Evolutionary conservation across 2,113 vertebrate species (phyloP).

Genomic region (Hiodon alosoides): DNA sequence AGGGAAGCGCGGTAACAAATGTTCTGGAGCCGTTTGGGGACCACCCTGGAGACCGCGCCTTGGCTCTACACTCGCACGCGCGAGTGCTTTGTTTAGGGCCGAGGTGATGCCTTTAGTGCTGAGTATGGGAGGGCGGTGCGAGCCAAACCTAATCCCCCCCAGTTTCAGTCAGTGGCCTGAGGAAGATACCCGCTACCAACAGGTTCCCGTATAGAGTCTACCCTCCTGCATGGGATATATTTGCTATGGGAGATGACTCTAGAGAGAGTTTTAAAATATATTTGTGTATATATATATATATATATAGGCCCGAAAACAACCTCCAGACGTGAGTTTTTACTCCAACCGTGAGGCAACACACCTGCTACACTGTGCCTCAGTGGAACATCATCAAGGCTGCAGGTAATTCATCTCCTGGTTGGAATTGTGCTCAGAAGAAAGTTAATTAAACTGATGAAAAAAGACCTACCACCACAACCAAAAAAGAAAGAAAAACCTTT

Average conservation of each 20-base stretch:
- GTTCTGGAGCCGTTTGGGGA: too few species aligned
- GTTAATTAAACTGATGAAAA: constrained; percentile 55
- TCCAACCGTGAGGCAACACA: constrained; percentile 37
- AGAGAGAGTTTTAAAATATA: too few species aligned
- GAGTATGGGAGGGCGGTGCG: too few species aligned
- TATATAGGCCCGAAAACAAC: constrained; percentile 39
- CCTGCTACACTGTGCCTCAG: constrained; percentile 35
- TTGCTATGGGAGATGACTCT: too few species aligned
- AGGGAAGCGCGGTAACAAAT: background rate
- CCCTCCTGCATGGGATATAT: too few species aligned
- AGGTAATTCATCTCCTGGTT: constrained; percentile 55
- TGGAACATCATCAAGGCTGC: constrained; percentile 50
- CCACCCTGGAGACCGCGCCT: background rate
- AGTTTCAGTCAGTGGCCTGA: too few species aligned
- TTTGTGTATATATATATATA: too few species aligned
- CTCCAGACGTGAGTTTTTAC: constrained; percentile 41
- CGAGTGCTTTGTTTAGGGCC: too few species aligned
- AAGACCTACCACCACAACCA: constrained; percentile 52
- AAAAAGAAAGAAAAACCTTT: constrained; percentile 46
- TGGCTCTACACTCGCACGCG: background rate
- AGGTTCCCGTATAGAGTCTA: too few species aligned
- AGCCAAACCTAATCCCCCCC: too few species aligned
- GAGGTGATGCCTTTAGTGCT: too few species aligned
- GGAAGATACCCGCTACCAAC: too few species aligned
- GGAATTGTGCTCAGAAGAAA: constrained; percentile 40